These are phyloP conservation scores for Drosophila lutescens DNA, from an alignment of 2,888 invertebrate genomes.

Conservation along the genomic window DNA sequence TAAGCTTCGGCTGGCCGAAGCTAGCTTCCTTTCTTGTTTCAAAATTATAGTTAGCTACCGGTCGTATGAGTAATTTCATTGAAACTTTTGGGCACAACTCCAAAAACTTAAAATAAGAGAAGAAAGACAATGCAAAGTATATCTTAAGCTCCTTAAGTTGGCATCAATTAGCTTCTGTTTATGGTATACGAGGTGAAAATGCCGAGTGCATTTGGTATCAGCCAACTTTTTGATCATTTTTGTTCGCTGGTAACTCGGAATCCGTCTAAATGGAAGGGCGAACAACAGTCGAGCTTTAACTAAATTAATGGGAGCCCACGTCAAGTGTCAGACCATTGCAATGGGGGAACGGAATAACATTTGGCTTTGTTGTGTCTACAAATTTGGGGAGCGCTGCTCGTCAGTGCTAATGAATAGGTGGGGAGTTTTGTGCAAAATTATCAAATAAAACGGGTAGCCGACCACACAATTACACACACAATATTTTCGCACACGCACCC, in stretches of 20 bases:
- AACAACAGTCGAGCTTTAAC: constrained; percentile 3
- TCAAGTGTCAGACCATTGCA: constrained; percentile 14
- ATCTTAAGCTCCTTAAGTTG: too few species aligned
- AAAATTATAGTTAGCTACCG: too few species aligned
- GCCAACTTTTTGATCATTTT: not conserved
- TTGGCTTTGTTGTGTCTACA: constrained; percentile 23
- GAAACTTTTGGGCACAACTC: too few species aligned
- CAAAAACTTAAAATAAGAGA: too few species aligned
- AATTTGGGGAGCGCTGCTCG: constrained; percentile 36
- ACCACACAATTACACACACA: constrained; percentile 41
- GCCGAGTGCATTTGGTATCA: not conserved
- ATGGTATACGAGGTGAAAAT: not conserved
- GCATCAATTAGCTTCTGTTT: too few species aligned
- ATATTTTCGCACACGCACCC: constrained; percentile 31
- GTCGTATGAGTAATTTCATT: too few species aligned
- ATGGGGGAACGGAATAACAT: constrained; percentile 2
- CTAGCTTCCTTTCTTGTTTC: too few species aligned
- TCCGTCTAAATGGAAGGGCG: not conserved
- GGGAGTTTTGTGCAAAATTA: constrained; percentile 49
- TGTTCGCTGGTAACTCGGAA: constrained; percentile 1
- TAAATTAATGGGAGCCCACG: constrained; percentile 10
- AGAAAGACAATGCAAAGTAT: too few species aligned
- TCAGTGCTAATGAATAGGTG: constrained; percentile 62
- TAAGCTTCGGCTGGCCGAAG: too few species aligned
- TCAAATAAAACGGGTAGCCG: constrained; percentile 55